Evolutionary conservation across 2,888 invertebrate genomes (phyloP).

Genomic region (Disparrhopalites patrizii): DNA sequence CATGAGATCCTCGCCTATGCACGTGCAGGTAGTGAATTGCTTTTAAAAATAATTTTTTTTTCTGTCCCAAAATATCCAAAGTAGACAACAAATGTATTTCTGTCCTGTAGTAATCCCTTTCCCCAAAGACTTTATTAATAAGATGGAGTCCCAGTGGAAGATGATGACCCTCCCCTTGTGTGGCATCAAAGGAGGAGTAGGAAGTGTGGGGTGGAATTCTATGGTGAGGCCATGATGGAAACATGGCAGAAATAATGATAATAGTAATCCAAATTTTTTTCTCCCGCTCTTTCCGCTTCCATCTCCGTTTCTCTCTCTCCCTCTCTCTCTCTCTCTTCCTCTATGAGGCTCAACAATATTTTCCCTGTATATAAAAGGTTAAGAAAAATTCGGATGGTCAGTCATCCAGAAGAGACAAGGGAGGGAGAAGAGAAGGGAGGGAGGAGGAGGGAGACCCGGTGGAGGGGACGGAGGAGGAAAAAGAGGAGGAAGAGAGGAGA

Average conservation of each 20-base stretch:
- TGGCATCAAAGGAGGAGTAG: too few species aligned
- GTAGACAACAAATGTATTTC: too few species aligned
- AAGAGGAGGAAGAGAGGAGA: conserved; percentile 26
- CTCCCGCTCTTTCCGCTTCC: not conserved
- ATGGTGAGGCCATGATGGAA: too few species aligned
- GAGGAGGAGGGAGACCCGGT: conserved; percentile 29
- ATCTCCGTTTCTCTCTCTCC: not conserved
- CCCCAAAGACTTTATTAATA: too few species aligned
- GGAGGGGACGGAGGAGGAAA: conserved; percentile 18
- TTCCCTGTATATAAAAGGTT: not conserved
- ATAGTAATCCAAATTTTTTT: not conserved
- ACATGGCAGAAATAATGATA: not conserved
- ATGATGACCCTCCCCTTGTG: too few species aligned
- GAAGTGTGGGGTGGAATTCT: too few species aligned
- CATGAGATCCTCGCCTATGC: too few species aligned
- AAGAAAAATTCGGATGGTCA: conserved; percentile 21
- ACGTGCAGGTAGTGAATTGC: too few species aligned
- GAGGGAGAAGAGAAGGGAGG: conserved; percentile 27
- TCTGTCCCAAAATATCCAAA: too few species aligned
- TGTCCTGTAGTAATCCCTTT: too few species aligned
- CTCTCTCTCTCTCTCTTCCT: not conserved
- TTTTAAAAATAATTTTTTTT: too few species aligned
- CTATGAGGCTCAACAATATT: not conserved
- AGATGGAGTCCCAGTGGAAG: too few species aligned
- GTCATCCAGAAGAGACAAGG: conserved; percentile 40